These are phyloP conservation scores for Pangasius sanitwongsei DNA, from an alignment of 2,797 vertebrate species.

Conservation along the genomic window DNA sequence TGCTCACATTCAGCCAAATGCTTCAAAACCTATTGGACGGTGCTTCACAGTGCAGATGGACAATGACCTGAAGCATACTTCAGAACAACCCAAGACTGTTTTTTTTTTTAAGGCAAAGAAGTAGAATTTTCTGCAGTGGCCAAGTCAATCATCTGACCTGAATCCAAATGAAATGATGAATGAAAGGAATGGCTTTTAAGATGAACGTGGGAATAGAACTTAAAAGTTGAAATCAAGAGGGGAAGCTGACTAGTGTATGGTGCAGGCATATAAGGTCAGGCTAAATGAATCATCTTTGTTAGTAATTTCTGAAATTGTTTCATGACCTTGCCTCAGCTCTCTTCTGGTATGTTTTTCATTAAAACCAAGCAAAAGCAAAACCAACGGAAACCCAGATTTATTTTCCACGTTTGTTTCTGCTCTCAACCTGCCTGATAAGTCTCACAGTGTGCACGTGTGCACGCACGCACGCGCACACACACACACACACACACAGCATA, in stretches of 20 bases:
- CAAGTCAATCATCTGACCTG: neutral
- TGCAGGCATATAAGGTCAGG: neutral
- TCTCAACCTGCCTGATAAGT: neutral
- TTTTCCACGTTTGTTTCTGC: neutral
- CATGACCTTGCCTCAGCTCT: neutral
- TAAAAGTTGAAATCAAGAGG: neutral
- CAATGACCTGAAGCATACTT: slow-evolving; percentile 25
- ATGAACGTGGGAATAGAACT: neutral
- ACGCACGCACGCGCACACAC: neutral
- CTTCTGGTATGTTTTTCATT: neutral
- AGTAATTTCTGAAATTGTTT: neutral
- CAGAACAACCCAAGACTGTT: too few relatives aligned
- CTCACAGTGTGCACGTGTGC: too few relatives aligned
- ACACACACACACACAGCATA: neutral
- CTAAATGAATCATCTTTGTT: neutral
- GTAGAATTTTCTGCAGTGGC: neutral
- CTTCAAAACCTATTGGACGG: neutral
- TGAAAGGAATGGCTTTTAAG: neutral
- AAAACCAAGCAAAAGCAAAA: too few relatives aligned
- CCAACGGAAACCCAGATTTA: neutral
- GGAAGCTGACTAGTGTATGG: neutral
- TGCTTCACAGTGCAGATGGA: slow-evolving; percentile 33
- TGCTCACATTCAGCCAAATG: neutral
- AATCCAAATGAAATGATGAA: neutral
- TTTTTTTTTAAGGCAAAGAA: too few relatives aligned